These are phyloP conservation scores for Malurus alboscapulatus DNA, from an alignment of 2,113 vertebrate genomes.

Conservation along the genomic window DNA sequence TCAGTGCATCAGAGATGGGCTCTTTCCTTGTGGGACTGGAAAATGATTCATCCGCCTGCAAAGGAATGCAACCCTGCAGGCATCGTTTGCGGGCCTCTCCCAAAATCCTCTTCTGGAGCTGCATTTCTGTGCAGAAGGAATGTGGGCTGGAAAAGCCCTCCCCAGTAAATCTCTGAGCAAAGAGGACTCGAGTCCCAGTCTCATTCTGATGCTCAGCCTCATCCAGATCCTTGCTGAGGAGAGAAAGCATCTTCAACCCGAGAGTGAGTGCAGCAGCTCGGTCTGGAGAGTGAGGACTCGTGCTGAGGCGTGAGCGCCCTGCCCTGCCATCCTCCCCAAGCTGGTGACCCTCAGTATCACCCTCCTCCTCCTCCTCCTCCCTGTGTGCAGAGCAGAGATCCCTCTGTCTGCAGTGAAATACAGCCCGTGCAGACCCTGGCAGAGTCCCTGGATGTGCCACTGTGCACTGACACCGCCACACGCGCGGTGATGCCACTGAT, in stretches of 20 bases:
- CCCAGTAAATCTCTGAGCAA: not conserved
- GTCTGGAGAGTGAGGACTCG: not conserved
- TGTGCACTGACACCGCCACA: accelerated
- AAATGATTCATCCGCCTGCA: conserved; percentile 8
- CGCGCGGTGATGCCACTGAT: accelerated
- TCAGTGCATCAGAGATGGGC: not conserved
- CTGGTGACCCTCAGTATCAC: not conserved
- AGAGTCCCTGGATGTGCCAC: not conserved
- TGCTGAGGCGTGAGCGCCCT: not conserved
- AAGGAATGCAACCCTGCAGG: conserved; percentile 35
- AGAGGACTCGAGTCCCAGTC: not conserved
- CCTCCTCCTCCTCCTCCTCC: not conserved
- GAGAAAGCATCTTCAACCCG: not conserved
- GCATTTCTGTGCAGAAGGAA: not conserved
- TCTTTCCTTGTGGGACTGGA: not conserved
- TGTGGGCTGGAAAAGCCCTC: not conserved
- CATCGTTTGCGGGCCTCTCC: not conserved
- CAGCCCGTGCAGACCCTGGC: accelerated
- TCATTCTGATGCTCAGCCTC: not conserved
- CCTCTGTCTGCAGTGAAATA: not conserved
- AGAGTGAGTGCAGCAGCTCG: not conserved
- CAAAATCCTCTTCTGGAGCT: not conserved
- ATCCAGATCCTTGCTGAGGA: not conserved
- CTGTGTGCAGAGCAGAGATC: not conserved
- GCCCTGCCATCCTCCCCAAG: not conserved